A percentile compares a stretch with the other conserved stretches of the same genome.
phyloP scores from a whole-genome alignment of 2,113 vertebrate genomes.

The human (Homo sapiens) region DNA sequence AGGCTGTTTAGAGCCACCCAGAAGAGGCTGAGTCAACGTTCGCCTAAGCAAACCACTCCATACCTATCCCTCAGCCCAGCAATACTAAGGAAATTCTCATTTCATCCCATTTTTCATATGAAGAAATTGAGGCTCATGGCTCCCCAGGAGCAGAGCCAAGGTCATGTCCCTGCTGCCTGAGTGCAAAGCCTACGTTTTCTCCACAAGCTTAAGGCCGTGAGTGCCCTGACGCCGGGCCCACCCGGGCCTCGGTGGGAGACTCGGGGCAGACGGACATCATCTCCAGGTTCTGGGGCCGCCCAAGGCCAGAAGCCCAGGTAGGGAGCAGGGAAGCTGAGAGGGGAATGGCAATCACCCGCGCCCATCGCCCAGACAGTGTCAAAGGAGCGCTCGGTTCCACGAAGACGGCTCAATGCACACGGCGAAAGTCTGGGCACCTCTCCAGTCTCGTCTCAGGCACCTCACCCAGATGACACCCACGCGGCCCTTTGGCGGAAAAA shows the following conservation, averaged over 20 bases:
- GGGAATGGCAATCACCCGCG: neutral
- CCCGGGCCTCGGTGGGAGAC: neutral
- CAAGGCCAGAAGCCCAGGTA: neutral
- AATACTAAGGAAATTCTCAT: neutral
- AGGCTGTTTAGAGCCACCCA: neutral
- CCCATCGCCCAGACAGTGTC: neutral
- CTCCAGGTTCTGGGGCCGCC: neutral
- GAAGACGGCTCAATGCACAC: neutral
- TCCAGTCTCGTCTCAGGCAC: neutral
- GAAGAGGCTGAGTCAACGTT: neutral
- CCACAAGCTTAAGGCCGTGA: neutral
- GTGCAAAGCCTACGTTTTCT: neutral
- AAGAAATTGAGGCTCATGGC: neutral
- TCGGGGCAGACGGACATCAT: neutral
- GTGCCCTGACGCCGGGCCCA: fast-evolving
- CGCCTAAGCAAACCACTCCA: neutral
- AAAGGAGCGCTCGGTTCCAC: neutral
- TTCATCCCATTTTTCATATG: neutral
- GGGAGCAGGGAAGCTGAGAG: fast-evolving
- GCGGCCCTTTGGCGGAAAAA: neutral
- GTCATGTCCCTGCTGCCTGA: neutral
- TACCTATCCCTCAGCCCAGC: neutral
- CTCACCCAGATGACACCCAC: neutral
- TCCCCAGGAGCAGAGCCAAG: neutral
- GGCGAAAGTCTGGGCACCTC: neutral